A percentile compares a stretch with the other conserved stretches of the same genome.
Evolutionary conservation across 2,888 invertebrate genomes (phyloP).

Genomic region (Rotaria socialis): DNA sequence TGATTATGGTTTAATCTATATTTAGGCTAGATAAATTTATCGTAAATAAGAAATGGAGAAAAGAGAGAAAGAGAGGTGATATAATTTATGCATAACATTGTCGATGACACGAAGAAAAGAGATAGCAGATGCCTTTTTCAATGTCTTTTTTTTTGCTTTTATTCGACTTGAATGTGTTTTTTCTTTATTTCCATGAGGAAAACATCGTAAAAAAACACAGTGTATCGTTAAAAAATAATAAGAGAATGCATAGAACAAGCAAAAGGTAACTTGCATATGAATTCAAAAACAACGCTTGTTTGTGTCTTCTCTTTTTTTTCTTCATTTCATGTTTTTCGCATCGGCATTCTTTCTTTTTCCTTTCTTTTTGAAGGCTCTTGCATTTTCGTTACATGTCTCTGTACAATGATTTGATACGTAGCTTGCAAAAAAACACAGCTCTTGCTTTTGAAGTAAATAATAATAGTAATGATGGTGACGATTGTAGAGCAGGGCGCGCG

Average conservation of each 20-base stretch:
- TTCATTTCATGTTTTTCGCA: neutral
- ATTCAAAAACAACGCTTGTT: neutral
- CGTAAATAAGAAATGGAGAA: neutral
- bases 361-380: neutral
- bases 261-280: neutral
- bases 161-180: neutral
- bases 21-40: neutral
- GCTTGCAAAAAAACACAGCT: neutral
- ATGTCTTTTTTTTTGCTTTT: neutral
- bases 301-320: neutral
- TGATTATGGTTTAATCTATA: neutral
- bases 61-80: neutral
- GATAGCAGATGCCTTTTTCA: neutral
- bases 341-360: neutral
- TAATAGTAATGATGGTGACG: neutral
- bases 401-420: neutral
- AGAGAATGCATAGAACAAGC: neutral
- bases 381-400: neutral
- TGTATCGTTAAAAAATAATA: neutral
- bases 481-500: neutral
- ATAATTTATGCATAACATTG: conserved; percentile 23
- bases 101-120: neutral
- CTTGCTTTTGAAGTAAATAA: neutral
- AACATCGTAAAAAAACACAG: neutral
- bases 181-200: neutral